phyloP scores from a whole-genome alignment of 2,888 invertebrate species.

The Thymelicus lineola region DNA sequence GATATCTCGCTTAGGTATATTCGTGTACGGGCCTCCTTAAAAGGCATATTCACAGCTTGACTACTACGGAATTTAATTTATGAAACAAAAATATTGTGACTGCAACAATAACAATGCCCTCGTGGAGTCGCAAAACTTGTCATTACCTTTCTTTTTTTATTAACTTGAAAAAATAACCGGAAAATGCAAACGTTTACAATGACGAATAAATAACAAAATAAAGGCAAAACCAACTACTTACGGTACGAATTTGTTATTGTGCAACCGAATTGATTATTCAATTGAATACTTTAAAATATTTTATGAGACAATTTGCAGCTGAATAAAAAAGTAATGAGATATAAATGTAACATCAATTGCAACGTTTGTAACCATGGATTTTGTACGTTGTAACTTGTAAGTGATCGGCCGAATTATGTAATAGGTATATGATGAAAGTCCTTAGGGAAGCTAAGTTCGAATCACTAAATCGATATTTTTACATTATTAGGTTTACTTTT shows the following conservation, averaged over 20 bases:
- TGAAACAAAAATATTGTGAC: neutral
- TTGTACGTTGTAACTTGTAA: neutral
- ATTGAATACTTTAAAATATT: neutral
- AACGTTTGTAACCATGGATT: neutral
- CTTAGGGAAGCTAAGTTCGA: no score
- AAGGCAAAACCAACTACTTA: slow-evolving; percentile 5
- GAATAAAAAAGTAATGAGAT: neutral
- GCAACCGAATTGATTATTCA: slow-evolving; percentile 7
- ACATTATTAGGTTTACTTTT: no score
- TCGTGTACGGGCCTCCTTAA: no score
- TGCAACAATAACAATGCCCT: neutral
- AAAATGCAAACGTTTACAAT: slow-evolving; percentile 9
- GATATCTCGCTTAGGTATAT: no score
- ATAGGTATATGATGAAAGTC: no score
- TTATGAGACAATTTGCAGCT: neutral
- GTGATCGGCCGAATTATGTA: neutral
- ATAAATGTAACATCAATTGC: neutral
- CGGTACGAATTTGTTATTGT: slow-evolving; percentile 12
- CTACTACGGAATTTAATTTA: neutral
- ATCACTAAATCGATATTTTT: no score
- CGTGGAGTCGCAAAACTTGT: slow-evolving; percentile 1
- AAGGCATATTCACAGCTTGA: no score
- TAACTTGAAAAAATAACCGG: neutral
- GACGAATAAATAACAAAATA: slow-evolving; percentile 20
- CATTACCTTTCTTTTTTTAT: slow-evolving; percentile 13